These are phyloP conservation scores for Plagiodera versicolora DNA, from an alignment of 2,888 invertebrate species.

Conservation along the genomic window DNA sequence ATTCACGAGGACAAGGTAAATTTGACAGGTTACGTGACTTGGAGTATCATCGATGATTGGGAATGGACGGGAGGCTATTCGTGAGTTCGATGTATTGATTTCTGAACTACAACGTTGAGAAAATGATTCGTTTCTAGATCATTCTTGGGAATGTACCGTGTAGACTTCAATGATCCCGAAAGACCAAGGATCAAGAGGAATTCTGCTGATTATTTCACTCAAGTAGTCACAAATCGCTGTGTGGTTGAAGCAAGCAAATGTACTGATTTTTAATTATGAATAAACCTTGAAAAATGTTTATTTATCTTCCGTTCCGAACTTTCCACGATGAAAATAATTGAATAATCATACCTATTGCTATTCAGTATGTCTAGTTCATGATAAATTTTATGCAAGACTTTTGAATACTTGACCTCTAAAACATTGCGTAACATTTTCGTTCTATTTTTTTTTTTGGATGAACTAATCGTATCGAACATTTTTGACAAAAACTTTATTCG, in stretches of 20 bases:
- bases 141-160: slow-evolving; percentile 30
- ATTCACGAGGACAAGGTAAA: slow-evolving; percentile 28
- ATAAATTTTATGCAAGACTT: too few species aligned
- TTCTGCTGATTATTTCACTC: slow-evolving; percentile 27
- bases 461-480: too few species aligned
- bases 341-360: too few species aligned
- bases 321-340: too few species aligned
- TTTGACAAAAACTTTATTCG: too few species aligned
- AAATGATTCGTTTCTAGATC: slow-evolving; percentile 15
- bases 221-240: slow-evolving; percentile 25
- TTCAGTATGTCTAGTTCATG: too few species aligned
- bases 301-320: too few species aligned
- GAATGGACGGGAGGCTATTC: slow-evolving; percentile 28
- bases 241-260: slow-evolving; percentile 19
- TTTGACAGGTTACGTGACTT: slow-evolving; percentile 22
- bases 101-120: too few species aligned
- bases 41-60: slow-evolving; percentile 32
- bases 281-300: not conserved
- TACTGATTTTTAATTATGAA: slow-evolving; percentile 1
- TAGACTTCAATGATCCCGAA: slow-evolving; percentile 29
- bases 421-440: too few species aligned
- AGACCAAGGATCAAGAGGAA: slow-evolving; percentile 28
- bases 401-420: too few species aligned
- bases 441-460: too few species aligned
- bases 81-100: slow-evolving; percentile 24